phyloP scores from a whole-genome alignment of 2,888 invertebrate genomes.

The Cantharis nigra region DNA sequence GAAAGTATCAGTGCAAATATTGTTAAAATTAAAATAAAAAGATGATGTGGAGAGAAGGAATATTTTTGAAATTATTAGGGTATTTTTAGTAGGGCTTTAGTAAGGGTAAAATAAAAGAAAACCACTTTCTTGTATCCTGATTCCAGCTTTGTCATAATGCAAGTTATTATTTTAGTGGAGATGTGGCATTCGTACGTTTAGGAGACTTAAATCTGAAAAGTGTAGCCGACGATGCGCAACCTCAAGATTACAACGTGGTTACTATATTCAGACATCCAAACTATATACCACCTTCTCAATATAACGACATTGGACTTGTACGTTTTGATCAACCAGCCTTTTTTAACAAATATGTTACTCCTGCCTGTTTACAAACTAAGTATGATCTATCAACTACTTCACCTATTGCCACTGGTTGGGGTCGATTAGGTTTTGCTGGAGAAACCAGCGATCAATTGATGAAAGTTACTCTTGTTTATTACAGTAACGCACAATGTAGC shows the following conservation, averaged over 20 bases:
- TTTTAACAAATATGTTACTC: slow-evolving; percentile 50
- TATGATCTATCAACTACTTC: slow-evolving; percentile 4
- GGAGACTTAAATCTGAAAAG: slow-evolving; percentile 51
- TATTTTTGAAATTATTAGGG: too few relatives aligned
- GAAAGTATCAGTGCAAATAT: too few relatives aligned
- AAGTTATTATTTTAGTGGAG: slow-evolving; percentile 42
- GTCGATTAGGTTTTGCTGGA: slow-evolving; percentile 27
- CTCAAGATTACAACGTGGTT: slow-evolving; percentile 33
- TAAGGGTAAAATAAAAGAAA: too few relatives aligned
- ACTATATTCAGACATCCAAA: slow-evolving; percentile 50
- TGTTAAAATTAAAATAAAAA: too few relatives aligned
- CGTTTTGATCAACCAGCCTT: slow-evolving; percentile 46
- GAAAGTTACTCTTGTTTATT: slow-evolving; percentile 35
- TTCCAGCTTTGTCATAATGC: too few relatives aligned
- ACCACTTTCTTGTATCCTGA: too few relatives aligned
- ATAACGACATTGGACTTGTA: slow-evolving; percentile 58
- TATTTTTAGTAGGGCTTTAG: too few relatives aligned
- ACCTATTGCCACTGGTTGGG: slow-evolving; percentile 54
- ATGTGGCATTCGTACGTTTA: slow-evolving; percentile 49
- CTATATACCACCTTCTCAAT: slow-evolving; percentile 49
- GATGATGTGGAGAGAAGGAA: too few relatives aligned
- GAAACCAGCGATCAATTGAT: slow-evolving; percentile 30
- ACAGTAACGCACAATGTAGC: slow-evolving; percentile 25
- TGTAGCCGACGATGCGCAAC: slow-evolving; percentile 15
- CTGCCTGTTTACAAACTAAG: slow-evolving; percentile 52